These are phyloP conservation scores for Astyanax mexicanus DNA, from an alignment of 2,797 vertebrate species.

Conservation along the genomic window DNA sequence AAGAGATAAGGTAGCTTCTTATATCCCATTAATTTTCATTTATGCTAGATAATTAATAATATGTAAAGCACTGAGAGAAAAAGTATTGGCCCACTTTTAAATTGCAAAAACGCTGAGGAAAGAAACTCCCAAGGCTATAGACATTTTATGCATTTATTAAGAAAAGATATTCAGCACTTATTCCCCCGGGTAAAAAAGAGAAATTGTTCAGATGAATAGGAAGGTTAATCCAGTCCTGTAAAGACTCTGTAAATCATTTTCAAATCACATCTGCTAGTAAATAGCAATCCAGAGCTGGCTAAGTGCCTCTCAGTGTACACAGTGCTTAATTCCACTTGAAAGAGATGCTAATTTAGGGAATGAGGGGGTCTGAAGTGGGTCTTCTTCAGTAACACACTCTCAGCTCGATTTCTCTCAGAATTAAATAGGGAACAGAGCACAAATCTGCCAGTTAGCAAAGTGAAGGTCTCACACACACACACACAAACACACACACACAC, in stretches of 20 bases:
- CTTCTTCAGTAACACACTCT: background rate
- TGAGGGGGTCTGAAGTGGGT: background rate
- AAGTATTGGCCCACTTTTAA: no score
- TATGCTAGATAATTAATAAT: no score
- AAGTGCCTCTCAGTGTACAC: background rate
- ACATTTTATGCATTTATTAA: no score
- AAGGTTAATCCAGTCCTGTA: background rate
- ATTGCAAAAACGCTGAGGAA: no score
- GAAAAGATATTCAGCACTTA: no score
- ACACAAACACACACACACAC: background rate
- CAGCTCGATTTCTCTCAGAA: background rate
- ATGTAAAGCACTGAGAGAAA: no score
- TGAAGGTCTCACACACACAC: background rate
- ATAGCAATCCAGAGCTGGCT: background rate
- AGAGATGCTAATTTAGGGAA: background rate
- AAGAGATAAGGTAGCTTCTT: no score
- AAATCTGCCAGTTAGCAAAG: background rate
- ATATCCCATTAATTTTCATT: no score
- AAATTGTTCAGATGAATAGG: background rate
- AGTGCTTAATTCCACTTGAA: background rate
- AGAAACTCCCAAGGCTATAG: no score
- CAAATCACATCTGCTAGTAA: background rate
- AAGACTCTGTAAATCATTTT: background rate
- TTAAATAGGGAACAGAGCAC: background rate
- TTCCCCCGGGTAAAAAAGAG: no score